Percentiles rank a stretch among this genome's conserved stretches.
These are phyloP conservation scores for Calliopum simillimum DNA, from an alignment of 2,888 invertebrate species.

Conservation along the genomic window DNA sequence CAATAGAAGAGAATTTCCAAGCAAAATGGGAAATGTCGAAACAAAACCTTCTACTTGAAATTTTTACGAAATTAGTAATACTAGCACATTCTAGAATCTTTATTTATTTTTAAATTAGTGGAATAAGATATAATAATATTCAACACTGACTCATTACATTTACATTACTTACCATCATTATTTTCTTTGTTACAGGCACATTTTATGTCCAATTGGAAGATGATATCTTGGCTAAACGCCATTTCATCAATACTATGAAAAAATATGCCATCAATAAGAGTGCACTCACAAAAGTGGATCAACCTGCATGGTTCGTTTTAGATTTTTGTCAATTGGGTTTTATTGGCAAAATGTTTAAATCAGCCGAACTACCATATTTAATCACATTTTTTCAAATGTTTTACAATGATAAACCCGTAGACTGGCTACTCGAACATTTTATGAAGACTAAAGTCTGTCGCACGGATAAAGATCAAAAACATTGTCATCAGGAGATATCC, in stretches of 20 bases:
- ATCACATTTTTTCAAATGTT: slow-evolving; percentile 96
- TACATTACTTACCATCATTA: not conserved
- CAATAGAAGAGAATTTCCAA: too few relatives aligned
- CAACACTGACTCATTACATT: not conserved
- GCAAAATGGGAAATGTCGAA: too few relatives aligned
- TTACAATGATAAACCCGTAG: slow-evolving; percentile 95
- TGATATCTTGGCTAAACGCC: slow-evolving; percentile 88
- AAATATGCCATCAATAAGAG: slow-evolving; percentile 84
- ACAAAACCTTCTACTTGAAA: too few relatives aligned
- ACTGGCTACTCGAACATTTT: slow-evolving; percentile 94
- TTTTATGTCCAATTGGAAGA: slow-evolving; percentile 96
- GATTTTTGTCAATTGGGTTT: slow-evolving; percentile 96
- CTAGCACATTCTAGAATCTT: too few relatives aligned
- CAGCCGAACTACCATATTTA: slow-evolving; percentile 85
- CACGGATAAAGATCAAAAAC: slow-evolving; percentile 84
- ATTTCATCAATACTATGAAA: slow-evolving; percentile 87
- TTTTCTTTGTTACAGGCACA: slow-evolving; percentile 62
- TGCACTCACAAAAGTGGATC: slow-evolving; percentile 67
- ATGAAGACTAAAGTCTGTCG: slow-evolving; percentile 91
- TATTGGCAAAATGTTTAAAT: slow-evolving; percentile 92
- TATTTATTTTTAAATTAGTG: too few relatives aligned
- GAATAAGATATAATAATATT: not conserved
- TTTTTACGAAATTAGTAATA: too few relatives aligned
- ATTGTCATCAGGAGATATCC: slow-evolving; percentile 82
- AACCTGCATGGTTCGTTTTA: slow-evolving; percentile 86